Base-by-base conservation (phyloP, 1,140 invertebrate genomes). In the Campodea augens region DNA sequence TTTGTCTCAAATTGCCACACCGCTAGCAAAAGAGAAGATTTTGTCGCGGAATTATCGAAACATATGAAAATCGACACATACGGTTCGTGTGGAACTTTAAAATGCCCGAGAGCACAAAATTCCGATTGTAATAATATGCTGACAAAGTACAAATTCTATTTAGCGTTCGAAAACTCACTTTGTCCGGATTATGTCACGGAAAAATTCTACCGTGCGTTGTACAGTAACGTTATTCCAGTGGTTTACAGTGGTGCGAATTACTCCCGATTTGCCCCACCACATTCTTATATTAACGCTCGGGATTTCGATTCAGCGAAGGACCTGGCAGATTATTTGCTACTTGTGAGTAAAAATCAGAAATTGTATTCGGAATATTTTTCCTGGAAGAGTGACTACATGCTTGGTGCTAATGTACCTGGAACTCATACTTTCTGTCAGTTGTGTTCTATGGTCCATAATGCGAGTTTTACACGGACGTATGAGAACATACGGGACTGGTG, bases 261-360 rank as follows among this genome's bases (percentile, higher is more conserved):
- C 44, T 58, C 54, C 1, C 48, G 44, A 4, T 57, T 69, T 19
- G 61, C 70, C 5, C 75, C 75, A 0, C 60, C 66, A 0, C 55
- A 67, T 27, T 77, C 75, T 0, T 76, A 70, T 51, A 72, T 79
- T 38, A 62, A 78, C 54, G 68, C 67, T 0, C 55, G 63, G n/a
- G 61, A 69, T 38, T 75, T 71, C 47, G 49, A 62, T 3, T 59
- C 55, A 4, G 63, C 67, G 0, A 51, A 61, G 45, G 52, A 67
- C 1, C 54, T 79, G 43, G 74, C 66, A 0, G 21, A 60, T 0
- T 67, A 72, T 50, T 50, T 79, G 36, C 55, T 57, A 7, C 52
- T 52, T 25, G 52, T 80, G 23, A 65, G 65, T 10, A 44, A 32
- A 5, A 54, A 59, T 44, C 49, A 55, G 12, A 43, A 47, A 2